Percentiles rank a stretch among this genome's conserved stretches.
phyloP scores from a whole-genome alignment of 2,888 invertebrate genomes.

The Pseudoips prasinana region DNA sequence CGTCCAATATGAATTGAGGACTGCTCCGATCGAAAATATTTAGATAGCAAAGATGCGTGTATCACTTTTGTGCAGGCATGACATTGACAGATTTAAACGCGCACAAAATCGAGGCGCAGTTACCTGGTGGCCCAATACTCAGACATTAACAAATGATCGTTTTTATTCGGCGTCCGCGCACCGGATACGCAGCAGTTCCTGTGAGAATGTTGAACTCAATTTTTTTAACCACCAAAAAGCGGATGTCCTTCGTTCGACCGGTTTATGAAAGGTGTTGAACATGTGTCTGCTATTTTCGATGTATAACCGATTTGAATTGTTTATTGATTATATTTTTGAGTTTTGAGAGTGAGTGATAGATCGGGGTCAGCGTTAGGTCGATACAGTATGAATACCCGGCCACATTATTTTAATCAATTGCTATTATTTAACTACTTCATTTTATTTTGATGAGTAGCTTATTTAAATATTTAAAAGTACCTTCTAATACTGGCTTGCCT shows the following conservation, averaged over 20 bases:
- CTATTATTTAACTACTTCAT: too few species aligned
- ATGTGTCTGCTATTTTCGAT: slow-evolving; percentile 70
- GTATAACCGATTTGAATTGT: slow-evolving; percentile 45
- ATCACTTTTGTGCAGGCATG: slow-evolving; percentile 21
- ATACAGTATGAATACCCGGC: too few species aligned
- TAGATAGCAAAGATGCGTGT: slow-evolving; percentile 7
- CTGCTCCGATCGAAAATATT: neutral
- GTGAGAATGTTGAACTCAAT: slow-evolving; percentile 78
- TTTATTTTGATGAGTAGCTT: too few species aligned
- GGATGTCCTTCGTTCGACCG: slow-evolving; percentile 80
- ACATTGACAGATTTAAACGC: slow-evolving; percentile 44
- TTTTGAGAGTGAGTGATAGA: slow-evolving; percentile 26
- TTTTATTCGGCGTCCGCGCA: slow-evolving; percentile 74
- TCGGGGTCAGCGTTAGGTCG: slow-evolving; percentile 20
- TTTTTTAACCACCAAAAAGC: slow-evolving; percentile 76
- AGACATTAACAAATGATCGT: slow-evolving; percentile 75
- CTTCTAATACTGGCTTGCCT: too few species aligned
- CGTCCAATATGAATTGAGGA: too few species aligned
- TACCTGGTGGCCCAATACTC: slow-evolving; percentile 58
- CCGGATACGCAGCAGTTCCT: slow-evolving; percentile 79
- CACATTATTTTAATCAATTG: too few species aligned
- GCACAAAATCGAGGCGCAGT: slow-evolving; percentile 39
- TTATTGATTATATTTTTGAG: slow-evolving; percentile 26
- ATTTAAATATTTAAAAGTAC: too few species aligned
- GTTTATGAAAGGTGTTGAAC: slow-evolving; percentile 81